Conservation (phyloP, 2,888 invertebrate species). For the Erebia ligea region DNA sequence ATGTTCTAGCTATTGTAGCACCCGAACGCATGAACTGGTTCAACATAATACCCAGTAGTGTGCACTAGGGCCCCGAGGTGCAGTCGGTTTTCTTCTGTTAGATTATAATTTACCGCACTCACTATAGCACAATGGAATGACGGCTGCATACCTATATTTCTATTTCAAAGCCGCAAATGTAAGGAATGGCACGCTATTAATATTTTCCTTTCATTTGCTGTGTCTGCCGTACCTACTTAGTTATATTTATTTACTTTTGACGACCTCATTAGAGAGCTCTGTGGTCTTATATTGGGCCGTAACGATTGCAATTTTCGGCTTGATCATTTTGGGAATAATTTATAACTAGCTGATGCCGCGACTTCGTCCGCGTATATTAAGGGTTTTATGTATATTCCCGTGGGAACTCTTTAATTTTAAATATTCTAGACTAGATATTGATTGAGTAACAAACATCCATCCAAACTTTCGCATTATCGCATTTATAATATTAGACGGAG, state of each 20-base stretch:
- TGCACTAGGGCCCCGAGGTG: neutral
- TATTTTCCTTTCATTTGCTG: constrained; percentile 29
- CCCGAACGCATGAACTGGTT: neutral
- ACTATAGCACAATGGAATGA: constrained; percentile 19
- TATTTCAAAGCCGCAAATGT: constrained; percentile 17
- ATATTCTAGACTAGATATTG: no score
- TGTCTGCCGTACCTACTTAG: neutral
- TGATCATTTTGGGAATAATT: no score
- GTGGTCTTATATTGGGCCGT: no score
- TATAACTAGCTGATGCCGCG: no score
- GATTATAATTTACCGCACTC: constrained; percentile 17
- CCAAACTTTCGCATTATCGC: no score
- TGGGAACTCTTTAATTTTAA: no score
- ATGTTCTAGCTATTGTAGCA: neutral
- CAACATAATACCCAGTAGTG: neutral
- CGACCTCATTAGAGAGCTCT: neutral
- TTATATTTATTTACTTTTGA: neutral
- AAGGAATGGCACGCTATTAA: constrained; percentile 31
- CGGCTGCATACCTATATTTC: constrained; percentile 21
- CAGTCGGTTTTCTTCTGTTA: constrained; percentile 1
- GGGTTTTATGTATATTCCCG: no score
- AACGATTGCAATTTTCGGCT: no score
- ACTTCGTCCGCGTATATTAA: no score
- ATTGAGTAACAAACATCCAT: no score
- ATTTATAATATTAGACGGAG: no score